phyloP scores from a whole-genome alignment of 2,888 invertebrate genomes.

The Morpho deidamia region DNA sequence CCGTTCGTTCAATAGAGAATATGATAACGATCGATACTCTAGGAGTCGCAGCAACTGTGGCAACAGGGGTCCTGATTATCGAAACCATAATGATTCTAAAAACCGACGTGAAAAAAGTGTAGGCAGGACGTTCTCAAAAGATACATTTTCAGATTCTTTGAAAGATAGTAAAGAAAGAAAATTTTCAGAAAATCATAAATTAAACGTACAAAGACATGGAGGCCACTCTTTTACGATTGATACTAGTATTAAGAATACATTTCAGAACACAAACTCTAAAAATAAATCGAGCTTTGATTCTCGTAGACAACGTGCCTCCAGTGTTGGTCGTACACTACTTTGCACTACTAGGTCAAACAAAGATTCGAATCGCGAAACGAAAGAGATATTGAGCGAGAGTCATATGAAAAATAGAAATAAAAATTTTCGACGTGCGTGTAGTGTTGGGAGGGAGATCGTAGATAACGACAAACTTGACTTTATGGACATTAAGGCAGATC shows the following conservation, averaged over 20 bases:
- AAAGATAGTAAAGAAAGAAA: slow-evolving; percentile 4
- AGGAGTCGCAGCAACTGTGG: slow-evolving; percentile 24
- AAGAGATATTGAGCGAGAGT: background rate
- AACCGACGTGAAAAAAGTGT: slow-evolving; percentile 39
- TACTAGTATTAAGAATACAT: slow-evolving; percentile 57
- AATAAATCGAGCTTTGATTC: slow-evolving; percentile 35
- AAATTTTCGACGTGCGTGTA: slow-evolving; percentile 48
- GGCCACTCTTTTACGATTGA: slow-evolving; percentile 58
- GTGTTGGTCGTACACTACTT: slow-evolving; percentile 52
- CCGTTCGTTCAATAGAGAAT: slow-evolving; percentile 28
- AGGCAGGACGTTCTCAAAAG: slow-evolving; percentile 14
- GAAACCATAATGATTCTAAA: slow-evolving; percentile 26
- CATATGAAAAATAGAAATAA: slow-evolving; percentile 16
- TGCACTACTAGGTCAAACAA: slow-evolving; percentile 8
- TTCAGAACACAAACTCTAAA: slow-evolving; percentile 41
- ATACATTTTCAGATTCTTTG: background rate
- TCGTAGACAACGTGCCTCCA: slow-evolving; percentile 53
- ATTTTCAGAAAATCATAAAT: slow-evolving; percentile 28
- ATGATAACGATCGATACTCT: slow-evolving; percentile 28
- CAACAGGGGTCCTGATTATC: slow-evolving; percentile 20
- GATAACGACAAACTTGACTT: slow-evolving; percentile 37
- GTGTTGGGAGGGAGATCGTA: slow-evolving; percentile 49
- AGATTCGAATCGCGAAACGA: slow-evolving; percentile 4
- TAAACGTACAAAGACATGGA: slow-evolving; percentile 41
- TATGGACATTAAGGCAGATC: slow-evolving; percentile 59